Evolutionary conservation across 2,797 vertebrate genomes (phyloP), one percentile per base, ranked within the genome.

Genomic region (Allobates femoralis): DNA sequence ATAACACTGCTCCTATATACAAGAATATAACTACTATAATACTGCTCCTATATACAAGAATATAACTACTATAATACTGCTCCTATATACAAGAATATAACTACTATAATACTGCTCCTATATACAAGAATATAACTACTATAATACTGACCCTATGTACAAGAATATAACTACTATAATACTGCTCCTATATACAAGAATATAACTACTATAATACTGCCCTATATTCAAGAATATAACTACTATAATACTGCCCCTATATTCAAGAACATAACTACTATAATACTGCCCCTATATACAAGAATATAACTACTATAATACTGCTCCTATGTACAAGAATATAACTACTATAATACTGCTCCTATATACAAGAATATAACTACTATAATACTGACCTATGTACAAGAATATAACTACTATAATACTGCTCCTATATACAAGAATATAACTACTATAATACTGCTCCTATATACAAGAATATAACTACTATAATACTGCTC

Each of bases 401-500:
- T 64, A 64, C 60, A 66, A 32, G 64, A 66, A 66, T 66, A 66
- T 66, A 66, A 66, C 64, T 32, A 32, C 64, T 67, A 60, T 60
- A 67, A 67, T 67, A 67, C 66, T 67, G 30, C 60, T 19, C 64
- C 64, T 66, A 66, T 66, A 8, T 66, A 66, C 64, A 66, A 32
- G 64, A 66, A 66, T 66, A 66, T 66, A 32, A 66, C 64, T 66
- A 66, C 64, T 66, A 66, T 67, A 34, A 67, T 67, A 67, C 30
- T 34, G 16, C 62, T 18, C 64, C 64, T 19, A 67, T 67, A 12
- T 67, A 34, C 30, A 67, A 67, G 16, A 67, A 34, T 67, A 67
- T 67, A 67, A 34, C 66, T 69, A 69, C 66, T 69, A 69, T 69
- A 69, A 37, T 69, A 69, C 32, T 69, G 32, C 66, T 67, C n/a